Conservation (phyloP, 2,888 invertebrate genomes). For the Hartigia nigra region DNA sequence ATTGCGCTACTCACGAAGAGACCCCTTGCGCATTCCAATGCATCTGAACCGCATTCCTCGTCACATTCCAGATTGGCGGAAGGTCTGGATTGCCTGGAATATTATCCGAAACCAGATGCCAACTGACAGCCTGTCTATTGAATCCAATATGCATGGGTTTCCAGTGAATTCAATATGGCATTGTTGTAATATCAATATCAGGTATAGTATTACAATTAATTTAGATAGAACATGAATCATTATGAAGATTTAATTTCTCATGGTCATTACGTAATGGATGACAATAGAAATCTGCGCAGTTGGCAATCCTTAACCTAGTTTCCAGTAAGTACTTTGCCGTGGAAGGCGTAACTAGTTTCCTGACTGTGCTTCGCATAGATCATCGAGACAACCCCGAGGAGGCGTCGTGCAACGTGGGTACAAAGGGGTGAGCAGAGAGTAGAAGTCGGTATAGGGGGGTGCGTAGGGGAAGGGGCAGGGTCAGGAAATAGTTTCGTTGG, state of each 20-base stretch:
- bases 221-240: neutral
- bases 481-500: slow-evolving; percentile 32
- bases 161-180: neutral
- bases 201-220: neutral
- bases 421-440: neutral
- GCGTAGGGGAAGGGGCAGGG: neutral
- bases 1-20: neutral
- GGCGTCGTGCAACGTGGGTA: neutral
- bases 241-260: neutral
- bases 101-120: neutral
- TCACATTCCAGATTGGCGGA: neutral
- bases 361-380: slow-evolving; percentile 4
- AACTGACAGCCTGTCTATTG: neutral
- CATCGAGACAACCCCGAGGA: neutral
- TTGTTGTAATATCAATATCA: neutral
- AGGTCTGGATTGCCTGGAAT: neutral
- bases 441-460: neutral
- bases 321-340: neutral
- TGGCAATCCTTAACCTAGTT: neutral
- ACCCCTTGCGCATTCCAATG: neutral
- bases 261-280: neutral
- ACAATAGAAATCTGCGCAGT: neutral
- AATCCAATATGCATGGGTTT: neutral
- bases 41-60: neutral
- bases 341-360: neutral